phyloP scores from a whole-genome alignment of 2,113 vertebrate genomes.

The Ammospiza nelsoni region DNA sequence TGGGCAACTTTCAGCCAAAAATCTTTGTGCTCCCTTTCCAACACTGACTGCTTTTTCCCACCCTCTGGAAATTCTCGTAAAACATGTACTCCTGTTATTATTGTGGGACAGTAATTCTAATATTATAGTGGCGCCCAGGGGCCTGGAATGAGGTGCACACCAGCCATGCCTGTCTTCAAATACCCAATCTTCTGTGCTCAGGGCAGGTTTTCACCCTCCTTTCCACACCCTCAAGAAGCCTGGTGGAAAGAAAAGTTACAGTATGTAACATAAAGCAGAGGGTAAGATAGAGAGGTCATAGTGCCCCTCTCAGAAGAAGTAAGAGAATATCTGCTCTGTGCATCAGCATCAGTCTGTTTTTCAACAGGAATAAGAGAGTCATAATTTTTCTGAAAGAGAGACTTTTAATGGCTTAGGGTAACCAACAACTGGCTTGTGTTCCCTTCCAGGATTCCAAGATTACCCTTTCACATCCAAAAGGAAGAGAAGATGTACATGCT shows the following conservation, averaged over 20 bases:
- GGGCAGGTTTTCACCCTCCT: not conserved
- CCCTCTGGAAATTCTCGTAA: not conserved
- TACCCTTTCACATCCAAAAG: not conserved
- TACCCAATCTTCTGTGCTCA: not conserved
- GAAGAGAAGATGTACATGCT: not conserved
- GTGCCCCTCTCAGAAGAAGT: not conserved
- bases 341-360: not conserved
- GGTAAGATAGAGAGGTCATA: not conserved
- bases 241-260: not conserved
- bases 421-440: not conserved
- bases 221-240: not conserved
- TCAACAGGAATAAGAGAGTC: not conserved
- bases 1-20: not conserved
- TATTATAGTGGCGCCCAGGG: not conserved
- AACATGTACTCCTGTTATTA: not conserved
- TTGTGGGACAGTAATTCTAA: not conserved
- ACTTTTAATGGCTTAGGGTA: not conserved
- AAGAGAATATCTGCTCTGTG: not conserved
- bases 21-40: not conserved
- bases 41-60: not conserved
- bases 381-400: not conserved
- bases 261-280: not conserved
- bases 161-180: not conserved
- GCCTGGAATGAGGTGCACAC: not conserved
- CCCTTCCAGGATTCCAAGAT: not conserved